Conservation (phyloP, 2,797 vertebrate genomes). For the Babyrousa celebensis region DNA sequence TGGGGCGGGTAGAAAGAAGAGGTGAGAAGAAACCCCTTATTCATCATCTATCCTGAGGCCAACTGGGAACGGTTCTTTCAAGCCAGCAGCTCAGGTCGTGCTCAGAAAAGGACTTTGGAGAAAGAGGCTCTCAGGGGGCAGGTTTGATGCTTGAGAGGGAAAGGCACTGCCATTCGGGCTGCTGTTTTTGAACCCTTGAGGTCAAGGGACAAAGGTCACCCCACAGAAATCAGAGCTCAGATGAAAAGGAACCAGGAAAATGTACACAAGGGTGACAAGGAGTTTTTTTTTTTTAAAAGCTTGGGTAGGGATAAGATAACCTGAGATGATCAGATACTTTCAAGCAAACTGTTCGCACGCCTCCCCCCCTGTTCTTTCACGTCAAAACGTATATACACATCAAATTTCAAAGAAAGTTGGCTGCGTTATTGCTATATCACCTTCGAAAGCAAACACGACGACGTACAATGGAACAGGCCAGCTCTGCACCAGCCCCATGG, state of each 20-base stretch:
- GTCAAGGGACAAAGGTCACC: constrained; percentile 46
- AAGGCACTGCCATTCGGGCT: background rate
- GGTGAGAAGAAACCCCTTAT: background rate
- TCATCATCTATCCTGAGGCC: background rate
- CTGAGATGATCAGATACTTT: constrained; percentile 83
- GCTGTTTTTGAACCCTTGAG: background rate
- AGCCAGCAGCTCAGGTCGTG: accelerated
- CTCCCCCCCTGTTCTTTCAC: constrained; percentile 75
- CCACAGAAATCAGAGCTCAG: constrained; percentile 77
- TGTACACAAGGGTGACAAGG: constrained; percentile 70
- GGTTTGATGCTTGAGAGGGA: background rate
- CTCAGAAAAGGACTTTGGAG: too few relatives aligned
- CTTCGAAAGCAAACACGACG: constrained; percentile 75
- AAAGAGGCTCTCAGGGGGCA: background rate
- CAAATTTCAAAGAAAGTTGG: constrained; percentile 78
- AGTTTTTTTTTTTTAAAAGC: constrained; percentile 59
- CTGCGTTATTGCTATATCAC: constrained; percentile 90
- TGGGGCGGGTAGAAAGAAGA: background rate
- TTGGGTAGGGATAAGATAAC: constrained; percentile 78
- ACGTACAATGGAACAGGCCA: constrained; percentile 46
- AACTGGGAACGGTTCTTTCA: accelerated
- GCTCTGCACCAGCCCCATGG: constrained; percentile 50
- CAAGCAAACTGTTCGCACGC: constrained; percentile 64
- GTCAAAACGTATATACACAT: constrained; percentile 73
- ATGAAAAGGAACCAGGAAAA: constrained; percentile 63